These are phyloP conservation scores for Serilophus lunatus DNA, from an alignment of 2,113 vertebrate genomes.

Conservation along the genomic window DNA sequence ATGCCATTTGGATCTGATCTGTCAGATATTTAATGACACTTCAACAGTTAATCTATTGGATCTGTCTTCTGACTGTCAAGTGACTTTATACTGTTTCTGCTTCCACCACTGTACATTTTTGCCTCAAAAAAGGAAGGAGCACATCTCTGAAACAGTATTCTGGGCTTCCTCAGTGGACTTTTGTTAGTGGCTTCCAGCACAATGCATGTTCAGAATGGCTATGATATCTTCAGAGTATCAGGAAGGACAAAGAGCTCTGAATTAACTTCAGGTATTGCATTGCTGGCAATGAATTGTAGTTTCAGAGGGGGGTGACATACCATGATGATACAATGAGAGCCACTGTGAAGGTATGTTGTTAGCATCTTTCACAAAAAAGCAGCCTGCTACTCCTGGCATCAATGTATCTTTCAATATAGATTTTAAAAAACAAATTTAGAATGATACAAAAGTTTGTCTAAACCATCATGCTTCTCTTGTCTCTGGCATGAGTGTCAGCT, in stretches of 20 bases:
- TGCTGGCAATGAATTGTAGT: neutral
- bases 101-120: neutral
- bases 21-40: neutral
- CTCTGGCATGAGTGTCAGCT: constrained; percentile 15
- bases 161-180: neutral
- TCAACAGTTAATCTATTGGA: neutral
- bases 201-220: fast-evolving
- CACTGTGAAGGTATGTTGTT: neutral
- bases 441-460: neutral
- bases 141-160: neutral
- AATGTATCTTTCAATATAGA: constrained; percentile 1
- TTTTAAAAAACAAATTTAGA: neutral
- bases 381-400: neutral
- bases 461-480: neutral
- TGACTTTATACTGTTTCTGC: neutral
- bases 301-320: neutral
- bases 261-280: neutral
- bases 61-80: neutral
- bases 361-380: neutral
- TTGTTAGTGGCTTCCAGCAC: neutral
- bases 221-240: neutral
- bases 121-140: neutral
- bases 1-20: neutral
- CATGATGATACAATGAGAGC: neutral
- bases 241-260: neutral